These are phyloP conservation scores for Sisyra terminalis DNA, from an alignment of 2,888 invertebrate genomes.

Conservation along the genomic window DNA sequence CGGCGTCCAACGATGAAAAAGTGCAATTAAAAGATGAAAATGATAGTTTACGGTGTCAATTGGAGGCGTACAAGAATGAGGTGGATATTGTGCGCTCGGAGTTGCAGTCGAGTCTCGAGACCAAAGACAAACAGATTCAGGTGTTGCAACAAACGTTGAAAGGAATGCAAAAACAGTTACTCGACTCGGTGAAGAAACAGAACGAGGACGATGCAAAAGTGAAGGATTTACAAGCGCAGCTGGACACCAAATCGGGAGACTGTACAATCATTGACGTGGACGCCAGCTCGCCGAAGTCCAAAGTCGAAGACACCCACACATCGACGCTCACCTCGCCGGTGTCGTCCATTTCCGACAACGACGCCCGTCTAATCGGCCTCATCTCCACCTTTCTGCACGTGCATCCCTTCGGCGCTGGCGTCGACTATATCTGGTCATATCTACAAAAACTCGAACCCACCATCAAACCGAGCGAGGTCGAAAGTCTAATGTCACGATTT, in stretches of 20 bases:
- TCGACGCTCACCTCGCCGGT: constrained; percentile 15
- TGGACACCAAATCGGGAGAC: constrained; percentile 23
- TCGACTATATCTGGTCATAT: constrained; percentile 83
- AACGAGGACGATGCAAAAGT: constrained; percentile 35
- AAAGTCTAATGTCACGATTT: constrained; percentile 60
- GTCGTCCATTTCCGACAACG: constrained; percentile 30
- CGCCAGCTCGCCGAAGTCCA: constrained; percentile 19
- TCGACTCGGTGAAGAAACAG: constrained; percentile 36
- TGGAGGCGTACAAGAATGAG: constrained; percentile 90
- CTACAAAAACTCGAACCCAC: constrained; percentile 63
- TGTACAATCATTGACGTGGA: constrained; percentile 31
- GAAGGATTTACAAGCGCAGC: constrained; percentile 29
- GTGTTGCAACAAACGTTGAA: constrained; percentile 46
- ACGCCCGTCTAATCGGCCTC: constrained; percentile 68
- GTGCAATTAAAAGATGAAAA: constrained; percentile 57
- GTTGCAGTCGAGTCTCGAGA: constrained; percentile 57
- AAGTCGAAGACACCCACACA: constrained; percentile 21
- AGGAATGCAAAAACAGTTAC: constrained; percentile 41
- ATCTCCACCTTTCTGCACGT: constrained; percentile 83
- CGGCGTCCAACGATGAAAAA: constrained; percentile 16
- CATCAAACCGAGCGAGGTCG: constrained; percentile 57
- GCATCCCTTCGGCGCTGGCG: constrained; percentile 82
- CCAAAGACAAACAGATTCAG: constrained; percentile 73
- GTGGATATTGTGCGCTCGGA: constrained; percentile 75
- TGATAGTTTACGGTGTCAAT: constrained; percentile 74